A percentile compares a stretch with the other conserved stretches of the same genome.
Conservation (phyloP, 2,888 invertebrate species). For the Penaeus monodon region DNA sequence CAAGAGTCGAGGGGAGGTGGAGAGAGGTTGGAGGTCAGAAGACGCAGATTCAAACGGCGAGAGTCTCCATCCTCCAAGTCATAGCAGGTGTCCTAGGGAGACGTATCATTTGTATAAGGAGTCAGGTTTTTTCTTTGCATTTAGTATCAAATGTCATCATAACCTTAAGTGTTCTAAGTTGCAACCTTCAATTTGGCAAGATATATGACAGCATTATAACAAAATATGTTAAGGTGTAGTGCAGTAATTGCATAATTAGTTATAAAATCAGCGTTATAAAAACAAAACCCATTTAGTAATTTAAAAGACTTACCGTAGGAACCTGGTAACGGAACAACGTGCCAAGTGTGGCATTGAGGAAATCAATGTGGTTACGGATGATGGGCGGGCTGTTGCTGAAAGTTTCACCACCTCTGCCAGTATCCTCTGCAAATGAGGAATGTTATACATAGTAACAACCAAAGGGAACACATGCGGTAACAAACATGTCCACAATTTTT, state of each 20-base stretch:
- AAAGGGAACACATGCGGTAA: background rate
- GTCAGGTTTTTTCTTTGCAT: background rate
- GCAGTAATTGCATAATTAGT: no score
- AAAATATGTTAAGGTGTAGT: no score
- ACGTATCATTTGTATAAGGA: background rate
- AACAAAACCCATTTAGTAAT: background rate
- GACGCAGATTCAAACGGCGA: conserved; percentile 79
- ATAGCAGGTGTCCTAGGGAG: conserved; percentile 84
- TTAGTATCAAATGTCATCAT: no score
- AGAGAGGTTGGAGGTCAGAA: conserved; percentile 79
- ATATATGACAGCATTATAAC: no score
- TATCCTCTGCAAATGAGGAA: background rate
- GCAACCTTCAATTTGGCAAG: no score
- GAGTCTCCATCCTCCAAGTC: conserved; percentile 88
- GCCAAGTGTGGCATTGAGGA: conserved; percentile 52
- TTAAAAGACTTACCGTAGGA: conserved; percentile 45
- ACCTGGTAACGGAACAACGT: conserved; percentile 49
- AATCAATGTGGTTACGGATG: conserved; percentile 59
- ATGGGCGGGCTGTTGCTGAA: conserved; percentile 46
- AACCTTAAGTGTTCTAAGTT: no score
- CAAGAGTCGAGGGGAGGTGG: conserved; percentile 80
- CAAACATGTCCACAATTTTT: background rate
- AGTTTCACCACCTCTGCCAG: background rate
- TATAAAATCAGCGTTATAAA: background rate
- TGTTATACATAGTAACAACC: background rate